phyloP scores from a whole-genome alignment of 2,888 invertebrate genomes.

The Camptogramma bilineatum region DNA sequence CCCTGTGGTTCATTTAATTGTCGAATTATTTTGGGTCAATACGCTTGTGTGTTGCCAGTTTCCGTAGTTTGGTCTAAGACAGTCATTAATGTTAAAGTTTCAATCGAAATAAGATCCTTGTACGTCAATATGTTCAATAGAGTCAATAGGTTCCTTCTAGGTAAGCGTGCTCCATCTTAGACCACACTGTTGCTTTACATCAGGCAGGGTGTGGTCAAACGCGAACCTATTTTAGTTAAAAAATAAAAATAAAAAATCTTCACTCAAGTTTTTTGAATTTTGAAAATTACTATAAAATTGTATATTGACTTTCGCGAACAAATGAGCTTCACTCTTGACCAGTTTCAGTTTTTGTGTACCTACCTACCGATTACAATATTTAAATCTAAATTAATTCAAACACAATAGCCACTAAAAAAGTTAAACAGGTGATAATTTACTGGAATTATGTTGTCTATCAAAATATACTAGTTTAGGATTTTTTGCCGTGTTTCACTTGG shows the following conservation, averaged over 20 bases:
- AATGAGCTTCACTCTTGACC: conserved; percentile 13
- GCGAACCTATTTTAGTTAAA: too few relatives aligned
- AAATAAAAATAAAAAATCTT: too few relatives aligned
- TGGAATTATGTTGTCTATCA: conserved; percentile 17
- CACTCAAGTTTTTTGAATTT: too few relatives aligned
- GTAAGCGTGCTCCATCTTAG: too few relatives aligned
- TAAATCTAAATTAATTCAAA: conserved; percentile 17
- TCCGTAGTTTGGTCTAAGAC: not conserved
- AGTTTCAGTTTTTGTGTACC: conserved; percentile 11
- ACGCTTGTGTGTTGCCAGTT: not conserved
- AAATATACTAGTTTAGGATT: not conserved
- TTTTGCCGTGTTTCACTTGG: not conserved
- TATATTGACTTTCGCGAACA: too few relatives aligned
- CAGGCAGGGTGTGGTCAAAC: too few relatives aligned
- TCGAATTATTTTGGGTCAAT: not conserved
- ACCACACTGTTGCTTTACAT: too few relatives aligned
- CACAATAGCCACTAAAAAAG: conserved; percentile 21
- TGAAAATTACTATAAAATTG: too few relatives aligned
- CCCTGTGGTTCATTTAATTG: conserved; percentile 3
- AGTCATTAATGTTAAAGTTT: not conserved
- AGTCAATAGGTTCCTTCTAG: too few relatives aligned
- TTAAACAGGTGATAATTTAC: conserved; percentile 18
- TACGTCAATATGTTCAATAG: too few relatives aligned
- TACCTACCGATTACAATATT: conserved; percentile 5
- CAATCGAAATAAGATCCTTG: not conserved